Evolutionary conservation across 2,888 invertebrate genomes (phyloP).

Genomic region (Platerodrilus igneus): DNA sequence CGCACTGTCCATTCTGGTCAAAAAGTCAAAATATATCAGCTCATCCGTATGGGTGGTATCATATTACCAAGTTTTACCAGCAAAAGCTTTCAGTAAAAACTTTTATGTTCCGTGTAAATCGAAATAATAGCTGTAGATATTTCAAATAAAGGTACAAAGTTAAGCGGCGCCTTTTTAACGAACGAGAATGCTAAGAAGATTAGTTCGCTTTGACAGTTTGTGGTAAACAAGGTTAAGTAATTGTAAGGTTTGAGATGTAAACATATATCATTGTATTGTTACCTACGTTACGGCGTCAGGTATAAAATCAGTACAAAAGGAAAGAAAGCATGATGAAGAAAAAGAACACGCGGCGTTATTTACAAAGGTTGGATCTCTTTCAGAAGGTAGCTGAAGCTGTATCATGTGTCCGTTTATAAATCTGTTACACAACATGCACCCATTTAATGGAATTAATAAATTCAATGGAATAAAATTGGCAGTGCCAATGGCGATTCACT

Average conservation of each 20-base stretch:
- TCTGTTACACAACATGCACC: no score
- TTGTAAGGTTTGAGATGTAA: slow-evolving; percentile 34
- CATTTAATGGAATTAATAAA: no score
- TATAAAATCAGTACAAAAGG: no score
- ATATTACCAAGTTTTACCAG: slow-evolving; percentile 20
- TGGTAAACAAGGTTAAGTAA: slow-evolving; percentile 48
- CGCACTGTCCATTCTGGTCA: slow-evolving; percentile 26
- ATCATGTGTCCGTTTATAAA: no score
- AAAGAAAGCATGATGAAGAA: no score
- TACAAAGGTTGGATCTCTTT: no score
- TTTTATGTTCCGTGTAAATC: slow-evolving; percentile 10
- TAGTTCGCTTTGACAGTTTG: slow-evolving; percentile 48
- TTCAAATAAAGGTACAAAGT: slow-evolving; percentile 22
- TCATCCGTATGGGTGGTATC: slow-evolving; percentile 18
- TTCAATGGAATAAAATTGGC: no score
- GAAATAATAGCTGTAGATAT: slow-evolving; percentile 17
- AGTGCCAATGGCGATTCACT: no score
- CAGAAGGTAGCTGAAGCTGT: no score
- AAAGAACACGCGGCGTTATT: no score
- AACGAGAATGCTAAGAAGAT: slow-evolving; percentile 37
- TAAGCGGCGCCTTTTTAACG: slow-evolving; percentile 20
- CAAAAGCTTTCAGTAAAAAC: slow-evolving; percentile 20
- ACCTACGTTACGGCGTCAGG: no score
- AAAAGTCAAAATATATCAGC: slow-evolving; percentile 29
- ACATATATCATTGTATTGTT: slow-evolving; percentile 33